Evolutionary conservation across 1,140 invertebrate species (phyloP).

Genomic region (Drosophila nannoptera): DNA sequence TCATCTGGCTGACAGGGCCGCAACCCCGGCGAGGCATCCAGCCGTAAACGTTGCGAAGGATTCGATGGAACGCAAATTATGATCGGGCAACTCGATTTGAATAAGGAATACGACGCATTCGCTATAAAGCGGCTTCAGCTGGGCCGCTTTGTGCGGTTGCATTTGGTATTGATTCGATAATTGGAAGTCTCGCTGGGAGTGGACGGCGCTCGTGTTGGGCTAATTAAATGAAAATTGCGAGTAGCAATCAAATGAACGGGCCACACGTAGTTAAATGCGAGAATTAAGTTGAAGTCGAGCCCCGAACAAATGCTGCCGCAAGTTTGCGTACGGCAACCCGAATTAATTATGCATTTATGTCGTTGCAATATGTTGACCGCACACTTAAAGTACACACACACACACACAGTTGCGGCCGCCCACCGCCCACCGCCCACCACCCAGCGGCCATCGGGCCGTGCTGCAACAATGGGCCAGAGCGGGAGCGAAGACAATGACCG

Average conservation of each 20-base stretch:
- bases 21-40: background rate
- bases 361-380: constrained; percentile 67
- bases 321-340: constrained; percentile 60
- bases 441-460: background rate
- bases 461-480: constrained; percentile 62
- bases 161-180: constrained; percentile 2
- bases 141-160: constrained; percentile 3
- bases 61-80: no score
- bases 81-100: no score
- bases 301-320: constrained; percentile 24
- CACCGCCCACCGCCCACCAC: no score
- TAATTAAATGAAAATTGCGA: constrained; percentile 48
- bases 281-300: constrained; percentile 40
- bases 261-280: constrained; percentile 43
- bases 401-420: constrained; percentile 13
- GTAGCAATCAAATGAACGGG: constrained; percentile 18
- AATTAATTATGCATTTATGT: constrained; percentile 78
- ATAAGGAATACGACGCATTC: no score
- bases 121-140: no score
- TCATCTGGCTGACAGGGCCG: constrained; percentile 18
- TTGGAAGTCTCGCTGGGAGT: constrained; percentile 17
- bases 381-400: constrained; percentile 26
- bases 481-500: constrained; percentile 51
- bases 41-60: no score
- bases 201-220: constrained; percentile 21